phyloP scores from a whole-genome alignment of 2,797 vertebrate species.

The Molossus alvarezi region DNA sequence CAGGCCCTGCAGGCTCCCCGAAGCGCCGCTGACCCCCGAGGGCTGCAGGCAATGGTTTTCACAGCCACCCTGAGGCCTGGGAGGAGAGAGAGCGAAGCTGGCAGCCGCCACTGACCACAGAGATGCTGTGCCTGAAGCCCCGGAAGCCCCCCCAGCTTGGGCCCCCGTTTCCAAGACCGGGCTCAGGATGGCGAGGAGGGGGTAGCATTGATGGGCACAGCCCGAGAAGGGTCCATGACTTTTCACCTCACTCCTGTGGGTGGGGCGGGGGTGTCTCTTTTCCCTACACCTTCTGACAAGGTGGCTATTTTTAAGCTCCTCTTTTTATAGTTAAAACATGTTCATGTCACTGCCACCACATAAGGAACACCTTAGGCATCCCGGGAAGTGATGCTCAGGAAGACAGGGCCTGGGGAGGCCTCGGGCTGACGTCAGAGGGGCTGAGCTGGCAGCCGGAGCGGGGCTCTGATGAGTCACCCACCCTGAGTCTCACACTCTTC shows the following conservation, averaged over 20 bases:
- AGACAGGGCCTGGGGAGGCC: neutral
- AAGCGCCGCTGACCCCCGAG: neutral
- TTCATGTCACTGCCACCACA: conserved; percentile 50
- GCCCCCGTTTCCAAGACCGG: fast-evolving
- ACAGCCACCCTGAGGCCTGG: neutral
- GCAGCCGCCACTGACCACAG: fast-evolving
- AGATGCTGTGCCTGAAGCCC: neutral
- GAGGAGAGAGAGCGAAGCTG: neutral
- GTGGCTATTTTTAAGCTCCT: conserved; percentile 79
- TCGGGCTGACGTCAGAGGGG: neutral
- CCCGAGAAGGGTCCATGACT: neutral
- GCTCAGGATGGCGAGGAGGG: neutral
- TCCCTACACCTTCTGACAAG: conserved; percentile 2
- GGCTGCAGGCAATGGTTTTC: neutral
- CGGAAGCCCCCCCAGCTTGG: neutral
- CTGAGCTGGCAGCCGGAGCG: neutral
- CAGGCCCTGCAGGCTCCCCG: fast-evolving
- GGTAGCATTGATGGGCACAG: neutral
- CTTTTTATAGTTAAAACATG: conserved; percentile 67
- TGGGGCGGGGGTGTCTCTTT: conserved; percentile 51
- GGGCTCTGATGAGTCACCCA: neutral
- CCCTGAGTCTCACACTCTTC: neutral
- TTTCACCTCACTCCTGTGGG: neutral
- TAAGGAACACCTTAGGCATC: conserved; percentile 25
- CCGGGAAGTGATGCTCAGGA: conserved; percentile 44